These are phyloP conservation scores for Ginglymostoma cirratum DNA, from an alignment of 2,113 vertebrate genomes.

Conservation along the genomic window DNA sequence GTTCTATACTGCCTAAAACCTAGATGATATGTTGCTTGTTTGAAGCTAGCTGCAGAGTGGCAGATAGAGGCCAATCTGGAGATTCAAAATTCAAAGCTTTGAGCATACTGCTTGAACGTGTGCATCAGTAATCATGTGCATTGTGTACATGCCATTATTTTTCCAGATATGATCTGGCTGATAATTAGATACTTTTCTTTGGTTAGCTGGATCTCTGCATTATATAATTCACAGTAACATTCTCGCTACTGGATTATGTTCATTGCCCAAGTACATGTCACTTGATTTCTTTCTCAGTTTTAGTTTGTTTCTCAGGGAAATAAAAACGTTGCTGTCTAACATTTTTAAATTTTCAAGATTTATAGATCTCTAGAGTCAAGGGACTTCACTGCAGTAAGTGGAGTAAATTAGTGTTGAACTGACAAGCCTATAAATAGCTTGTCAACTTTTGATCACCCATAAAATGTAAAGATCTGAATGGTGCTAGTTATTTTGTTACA, in stretches of 20 bases:
- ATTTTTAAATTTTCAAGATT: background rate
- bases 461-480: background rate
- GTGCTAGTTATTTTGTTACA: background rate
- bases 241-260: background rate
- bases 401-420: slow-evolving; percentile 11
- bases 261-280: background rate
- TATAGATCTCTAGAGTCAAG: background rate
- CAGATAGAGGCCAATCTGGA: background rate
- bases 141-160: background rate
- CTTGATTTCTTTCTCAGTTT: background rate
- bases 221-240: background rate
- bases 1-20: too few relatives aligned
- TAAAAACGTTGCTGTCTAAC: background rate
- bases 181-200: background rate
- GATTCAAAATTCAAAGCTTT: background rate
- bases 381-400: background rate
- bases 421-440: background rate
- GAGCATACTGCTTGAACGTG: background rate
- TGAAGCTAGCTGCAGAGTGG: background rate
- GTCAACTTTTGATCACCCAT: background rate
- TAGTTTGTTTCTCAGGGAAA: background rate
- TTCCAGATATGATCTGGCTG: background rate
- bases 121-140: background rate
- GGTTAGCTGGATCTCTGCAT: background rate
- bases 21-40: background rate